These are phyloP conservation scores for Brachycybe producta DNA, from an alignment of 2,888 invertebrate genomes.

Conservation along the genomic window DNA sequence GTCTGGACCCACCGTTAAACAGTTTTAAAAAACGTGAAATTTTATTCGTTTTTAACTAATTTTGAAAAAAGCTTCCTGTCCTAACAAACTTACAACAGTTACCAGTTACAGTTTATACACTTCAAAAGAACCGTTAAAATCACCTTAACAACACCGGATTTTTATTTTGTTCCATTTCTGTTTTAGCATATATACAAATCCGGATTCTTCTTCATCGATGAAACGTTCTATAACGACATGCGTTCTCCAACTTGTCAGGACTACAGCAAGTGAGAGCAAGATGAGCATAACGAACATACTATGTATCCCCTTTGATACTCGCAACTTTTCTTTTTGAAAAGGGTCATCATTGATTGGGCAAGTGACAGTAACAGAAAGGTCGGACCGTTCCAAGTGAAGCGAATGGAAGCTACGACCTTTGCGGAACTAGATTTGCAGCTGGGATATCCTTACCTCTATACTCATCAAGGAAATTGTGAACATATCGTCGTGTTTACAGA, in stretches of 20 bases:
- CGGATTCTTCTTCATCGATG: slow-evolving; percentile 62
- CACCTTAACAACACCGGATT: too few relatives aligned
- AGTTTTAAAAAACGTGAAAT: too few relatives aligned
- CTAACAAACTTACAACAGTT: too few relatives aligned
- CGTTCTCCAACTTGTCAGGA: slow-evolving; percentile 46
- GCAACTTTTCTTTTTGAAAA: slow-evolving; percentile 15
- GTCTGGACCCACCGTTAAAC: too few relatives aligned
- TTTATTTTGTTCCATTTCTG: too few relatives aligned
- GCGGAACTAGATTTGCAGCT: slow-evolving; percentile 42
- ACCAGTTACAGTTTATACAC: too few relatives aligned
- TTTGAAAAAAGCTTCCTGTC: too few relatives aligned
- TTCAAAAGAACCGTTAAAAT: too few relatives aligned
- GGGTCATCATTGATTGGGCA: slow-evolving; percentile 49
- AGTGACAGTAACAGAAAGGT: slow-evolving; percentile 29
- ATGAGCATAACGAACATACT: not conserved
- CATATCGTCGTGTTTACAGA: slow-evolving; percentile 73
- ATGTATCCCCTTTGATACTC: not conserved
- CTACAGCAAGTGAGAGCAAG: slow-evolving; percentile 43
- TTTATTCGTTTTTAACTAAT: too few relatives aligned
- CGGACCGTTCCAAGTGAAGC: slow-evolving; percentile 38
- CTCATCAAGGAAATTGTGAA: slow-evolving; percentile 85
- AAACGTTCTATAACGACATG: slow-evolving; percentile 63
- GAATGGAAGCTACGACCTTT: slow-evolving; percentile 45
- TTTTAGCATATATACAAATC: slow-evolving; percentile 51
- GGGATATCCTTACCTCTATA: slow-evolving; percentile 66